phyloP scores from a whole-genome alignment of 2,888 invertebrate genomes.

The Eilema griseolum region DNA sequence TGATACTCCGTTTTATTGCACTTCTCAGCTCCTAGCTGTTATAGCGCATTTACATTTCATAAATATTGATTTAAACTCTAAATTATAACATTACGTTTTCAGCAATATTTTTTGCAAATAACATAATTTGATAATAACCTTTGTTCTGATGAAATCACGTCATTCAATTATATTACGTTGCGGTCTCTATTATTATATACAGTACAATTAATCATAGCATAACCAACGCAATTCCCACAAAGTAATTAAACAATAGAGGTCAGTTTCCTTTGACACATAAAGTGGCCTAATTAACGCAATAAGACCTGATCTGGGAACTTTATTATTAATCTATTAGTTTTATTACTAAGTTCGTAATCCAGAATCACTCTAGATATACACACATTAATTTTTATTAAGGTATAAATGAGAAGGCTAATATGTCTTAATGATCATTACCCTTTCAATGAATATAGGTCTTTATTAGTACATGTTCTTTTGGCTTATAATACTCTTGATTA shows the following conservation, averaged over 20 bases:
- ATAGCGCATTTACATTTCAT: too few species aligned
- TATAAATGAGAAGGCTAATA: background rate
- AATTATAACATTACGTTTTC: too few species aligned
- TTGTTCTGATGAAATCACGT: background rate
- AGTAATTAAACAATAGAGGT: constrained; percentile 15
- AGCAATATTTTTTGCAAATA: background rate
- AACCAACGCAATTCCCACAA: constrained; percentile 8
- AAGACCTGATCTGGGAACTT: background rate
- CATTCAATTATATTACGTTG: background rate
- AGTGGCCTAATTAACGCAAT: constrained; percentile 5
- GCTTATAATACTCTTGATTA: too few species aligned
- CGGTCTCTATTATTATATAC: background rate
- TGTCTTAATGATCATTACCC: background rate
- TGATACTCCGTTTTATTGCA: too few species aligned
- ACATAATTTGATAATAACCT: background rate
- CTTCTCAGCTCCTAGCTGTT: too few species aligned
- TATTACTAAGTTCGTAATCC: background rate
- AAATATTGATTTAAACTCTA: too few species aligned
- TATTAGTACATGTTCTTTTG: too few species aligned
- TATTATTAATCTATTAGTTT: constrained; percentile 1
- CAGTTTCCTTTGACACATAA: constrained; percentile 9
- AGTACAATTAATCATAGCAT: constrained; percentile 10
- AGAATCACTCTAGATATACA: background rate
- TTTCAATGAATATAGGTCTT: too few species aligned
- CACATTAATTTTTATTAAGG: background rate